A percentile compares a stretch with the other conserved stretches of the same genome.
Conservation (phyloP, 2,113 vertebrate genomes). For the Plotosus lineatus region DNA sequence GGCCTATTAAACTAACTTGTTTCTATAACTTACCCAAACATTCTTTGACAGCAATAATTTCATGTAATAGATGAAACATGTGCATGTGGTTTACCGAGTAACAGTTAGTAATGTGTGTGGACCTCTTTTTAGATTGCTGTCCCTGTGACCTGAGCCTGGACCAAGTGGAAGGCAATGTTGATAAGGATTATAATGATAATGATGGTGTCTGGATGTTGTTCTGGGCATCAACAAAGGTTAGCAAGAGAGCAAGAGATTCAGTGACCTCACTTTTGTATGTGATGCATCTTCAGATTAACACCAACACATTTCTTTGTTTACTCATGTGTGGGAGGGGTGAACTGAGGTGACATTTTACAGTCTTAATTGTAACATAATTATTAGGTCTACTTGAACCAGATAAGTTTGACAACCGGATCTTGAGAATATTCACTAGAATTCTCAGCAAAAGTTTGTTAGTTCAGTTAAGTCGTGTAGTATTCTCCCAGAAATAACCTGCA, state of each 20-base stretch:
- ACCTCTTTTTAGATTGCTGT: too few relatives aligned
- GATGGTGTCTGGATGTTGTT: neutral
- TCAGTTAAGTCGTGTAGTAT: too few relatives aligned
- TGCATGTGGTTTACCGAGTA: too few relatives aligned
- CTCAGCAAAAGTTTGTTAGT: neutral
- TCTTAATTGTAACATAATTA: neutral
- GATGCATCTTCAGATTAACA: slow-evolving; percentile 4
- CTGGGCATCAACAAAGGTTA: neutral
- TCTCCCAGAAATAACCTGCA: too few relatives aligned
- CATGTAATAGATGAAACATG: neutral
- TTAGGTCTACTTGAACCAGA: neutral
- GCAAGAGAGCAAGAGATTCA: neutral
- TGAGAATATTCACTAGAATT: neutral
- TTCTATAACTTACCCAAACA: neutral
- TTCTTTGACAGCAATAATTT: neutral
- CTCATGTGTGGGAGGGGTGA: slow-evolving; percentile 19
- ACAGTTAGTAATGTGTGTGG: neutral
- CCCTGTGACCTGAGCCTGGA: too few relatives aligned
- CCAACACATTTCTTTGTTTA: slow-evolving; percentile 20
- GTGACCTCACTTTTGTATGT: slow-evolving; percentile 1
- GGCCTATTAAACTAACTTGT: neutral
- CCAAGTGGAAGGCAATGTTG: too few relatives aligned
- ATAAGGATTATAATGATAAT: too few relatives aligned
- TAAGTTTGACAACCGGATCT: neutral
- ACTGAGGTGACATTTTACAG: slow-evolving; percentile 19